These are phyloP conservation scores for Tapirus indicus DNA, from an alignment of 2,797 vertebrate genomes.

Conservation along the genomic window DNA sequence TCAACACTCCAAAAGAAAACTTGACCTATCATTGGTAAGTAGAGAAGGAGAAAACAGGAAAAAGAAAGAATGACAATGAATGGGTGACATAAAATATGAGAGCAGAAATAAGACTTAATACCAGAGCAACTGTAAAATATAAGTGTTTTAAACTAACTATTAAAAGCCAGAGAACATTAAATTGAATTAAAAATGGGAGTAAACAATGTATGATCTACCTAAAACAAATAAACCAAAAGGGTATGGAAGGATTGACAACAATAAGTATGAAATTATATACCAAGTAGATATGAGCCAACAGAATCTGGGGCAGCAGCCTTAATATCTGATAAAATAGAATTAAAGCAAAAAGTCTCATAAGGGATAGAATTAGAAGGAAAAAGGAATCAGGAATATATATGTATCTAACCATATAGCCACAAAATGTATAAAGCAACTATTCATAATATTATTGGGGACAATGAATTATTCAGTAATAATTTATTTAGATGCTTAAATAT, in stretches of 20 bases:
- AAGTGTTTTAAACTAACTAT: neutral
- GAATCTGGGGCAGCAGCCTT: neutral
- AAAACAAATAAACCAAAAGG: neutral
- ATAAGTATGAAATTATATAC: conserved; percentile 35
- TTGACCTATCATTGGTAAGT: neutral
- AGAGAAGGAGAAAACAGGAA: conserved; percentile 32
- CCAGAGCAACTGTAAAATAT: conserved; percentile 10
- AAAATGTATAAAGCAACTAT: conserved; percentile 46
- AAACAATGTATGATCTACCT: conserved; percentile 12
- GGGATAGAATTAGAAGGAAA: conserved; percentile 42
- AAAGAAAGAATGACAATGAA: neutral
- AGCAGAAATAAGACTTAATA: conserved; percentile 31
- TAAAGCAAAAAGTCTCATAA: conserved; percentile 34
- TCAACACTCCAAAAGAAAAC: conserved; percentile 17
- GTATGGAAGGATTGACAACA: conserved; percentile 27
- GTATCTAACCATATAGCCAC: conserved; percentile 38
- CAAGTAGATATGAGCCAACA: neutral
- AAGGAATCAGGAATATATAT: conserved; percentile 19
- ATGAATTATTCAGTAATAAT: conserved; percentile 41
- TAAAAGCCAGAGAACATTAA: conserved; percentile 49
- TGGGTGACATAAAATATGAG: conserved; percentile 28
- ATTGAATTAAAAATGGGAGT: conserved; percentile 12
- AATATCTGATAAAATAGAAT: conserved; percentile 50
- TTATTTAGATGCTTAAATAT: conserved; percentile 48
- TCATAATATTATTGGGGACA: conserved; percentile 9